Conservation (phyloP, 2,888 invertebrate species). For the Stenoptilia bipunctidactyla region DNA sequence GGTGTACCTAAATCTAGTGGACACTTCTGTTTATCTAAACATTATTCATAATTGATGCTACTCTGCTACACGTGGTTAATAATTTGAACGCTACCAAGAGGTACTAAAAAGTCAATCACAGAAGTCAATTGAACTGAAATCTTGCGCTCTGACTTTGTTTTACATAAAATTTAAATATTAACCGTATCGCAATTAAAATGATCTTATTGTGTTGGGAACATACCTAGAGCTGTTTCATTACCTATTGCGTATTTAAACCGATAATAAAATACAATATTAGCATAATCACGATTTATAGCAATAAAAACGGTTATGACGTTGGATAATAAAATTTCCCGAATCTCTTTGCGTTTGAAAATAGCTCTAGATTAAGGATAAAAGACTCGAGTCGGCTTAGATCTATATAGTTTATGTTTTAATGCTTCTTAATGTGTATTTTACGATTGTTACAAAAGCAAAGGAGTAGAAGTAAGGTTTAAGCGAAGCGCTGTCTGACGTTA, state of each 20-base stretch:
- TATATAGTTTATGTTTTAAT: slow-evolving; percentile 52
- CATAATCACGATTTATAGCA: slow-evolving; percentile 59
- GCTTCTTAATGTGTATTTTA: slow-evolving; percentile 70
- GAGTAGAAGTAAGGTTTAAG: slow-evolving; percentile 62
- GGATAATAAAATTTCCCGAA: slow-evolving; percentile 55
- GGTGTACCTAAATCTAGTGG: neutral
- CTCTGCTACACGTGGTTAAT: slow-evolving; percentile 29
- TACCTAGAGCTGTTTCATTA: too few relatives aligned
- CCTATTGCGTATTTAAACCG: slow-evolving; percentile 16
- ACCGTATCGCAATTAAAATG: too few relatives aligned
- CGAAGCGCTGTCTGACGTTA: slow-evolving; percentile 62
- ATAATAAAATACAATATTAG: slow-evolving; percentile 55
- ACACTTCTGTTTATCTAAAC: slow-evolving; percentile 33
- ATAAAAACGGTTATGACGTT: slow-evolving; percentile 60
- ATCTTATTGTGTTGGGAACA: too few relatives aligned
- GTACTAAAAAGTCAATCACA: too few relatives aligned
- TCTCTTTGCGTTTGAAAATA: slow-evolving; percentile 58
- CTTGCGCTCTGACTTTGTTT: too few relatives aligned
- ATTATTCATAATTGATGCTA: slow-evolving; percentile 31
- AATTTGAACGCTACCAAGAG: too few relatives aligned
- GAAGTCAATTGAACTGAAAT: too few relatives aligned
- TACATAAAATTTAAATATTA: too few relatives aligned
- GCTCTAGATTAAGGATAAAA: slow-evolving; percentile 61
- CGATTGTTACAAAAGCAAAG: slow-evolving; percentile 65
- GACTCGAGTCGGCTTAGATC: slow-evolving; percentile 41